Percentiles rank a stretch among this genome's conserved stretches.
phyloP scores from a whole-genome alignment of 2,113 vertebrate species.

The Bubalus kerabau region DNA sequence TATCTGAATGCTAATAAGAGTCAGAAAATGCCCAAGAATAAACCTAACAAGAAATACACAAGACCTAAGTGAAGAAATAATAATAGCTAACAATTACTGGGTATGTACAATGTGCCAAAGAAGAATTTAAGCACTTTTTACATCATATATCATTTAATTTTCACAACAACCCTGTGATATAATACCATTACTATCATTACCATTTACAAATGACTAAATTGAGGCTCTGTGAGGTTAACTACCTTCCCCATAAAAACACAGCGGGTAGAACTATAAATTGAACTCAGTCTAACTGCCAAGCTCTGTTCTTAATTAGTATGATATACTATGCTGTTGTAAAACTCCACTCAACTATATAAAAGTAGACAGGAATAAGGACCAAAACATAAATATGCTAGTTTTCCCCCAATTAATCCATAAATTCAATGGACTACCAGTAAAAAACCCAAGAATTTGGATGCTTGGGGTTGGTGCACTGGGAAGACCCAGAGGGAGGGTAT shows the following conservation, averaged over 20 bases:
- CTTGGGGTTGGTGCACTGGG: no score
- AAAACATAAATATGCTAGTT: not conserved
- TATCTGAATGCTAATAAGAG: not conserved
- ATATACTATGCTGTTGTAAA: not conserved
- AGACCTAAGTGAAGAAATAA: not conserved
- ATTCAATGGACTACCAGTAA: not conserved
- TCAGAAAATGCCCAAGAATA: not conserved
- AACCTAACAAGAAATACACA: not conserved
- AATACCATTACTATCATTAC: not conserved
- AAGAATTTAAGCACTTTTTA: not conserved
- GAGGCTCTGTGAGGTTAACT: not conserved
- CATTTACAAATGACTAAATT: not conserved
- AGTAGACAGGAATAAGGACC: not conserved
- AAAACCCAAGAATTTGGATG: not conserved
- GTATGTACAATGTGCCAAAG: not conserved
- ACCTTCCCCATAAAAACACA: not conserved
- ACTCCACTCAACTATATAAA: not conserved
- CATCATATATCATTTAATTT: not conserved
- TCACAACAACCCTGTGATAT: not conserved
- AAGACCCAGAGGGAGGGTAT: no score
- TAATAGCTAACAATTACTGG: not conserved
- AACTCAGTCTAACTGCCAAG: not conserved
- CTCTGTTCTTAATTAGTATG: not conserved
- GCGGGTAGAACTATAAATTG: not conserved
- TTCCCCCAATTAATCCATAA: not conserved